Conservation (phyloP, 2,113 vertebrate genomes). For the Acanthochromis polyacanthus region DNA sequence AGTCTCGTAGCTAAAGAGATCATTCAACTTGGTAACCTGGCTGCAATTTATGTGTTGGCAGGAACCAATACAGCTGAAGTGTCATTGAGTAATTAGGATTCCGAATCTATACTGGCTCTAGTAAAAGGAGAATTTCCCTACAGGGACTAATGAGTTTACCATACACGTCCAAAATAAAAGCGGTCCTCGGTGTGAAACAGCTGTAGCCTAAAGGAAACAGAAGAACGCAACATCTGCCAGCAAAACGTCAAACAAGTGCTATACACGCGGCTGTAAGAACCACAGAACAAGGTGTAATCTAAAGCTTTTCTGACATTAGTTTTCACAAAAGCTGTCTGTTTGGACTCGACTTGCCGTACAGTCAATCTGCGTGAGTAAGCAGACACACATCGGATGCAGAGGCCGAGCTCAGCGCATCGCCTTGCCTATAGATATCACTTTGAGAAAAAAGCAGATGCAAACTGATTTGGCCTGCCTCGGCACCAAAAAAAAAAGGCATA, state of each 20-base stretch:
- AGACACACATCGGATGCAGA: conserved; percentile 1
- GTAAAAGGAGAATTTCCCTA: conserved; percentile 1
- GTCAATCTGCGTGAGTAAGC: conserved; percentile 14
- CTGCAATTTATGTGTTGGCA: background rate
- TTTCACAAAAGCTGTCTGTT: conserved; percentile 10
- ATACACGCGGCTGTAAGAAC: background rate
- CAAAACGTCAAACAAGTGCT: background rate
- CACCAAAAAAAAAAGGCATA: conserved; percentile 24
- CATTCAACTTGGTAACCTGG: background rate
- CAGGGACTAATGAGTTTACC: conserved; percentile 10
- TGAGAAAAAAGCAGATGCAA: conserved; percentile 43
- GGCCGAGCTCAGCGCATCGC: background rate
- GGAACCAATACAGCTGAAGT: background rate
- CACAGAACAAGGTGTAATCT: background rate
- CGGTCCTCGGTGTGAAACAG: conserved; percentile 21
- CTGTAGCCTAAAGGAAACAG: conserved; percentile 16
- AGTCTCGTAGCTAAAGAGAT: background rate
- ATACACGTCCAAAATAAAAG: conserved; percentile 6
- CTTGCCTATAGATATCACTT: conserved; percentile 35
- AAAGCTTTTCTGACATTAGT: conserved; percentile 15
- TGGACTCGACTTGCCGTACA: background rate
- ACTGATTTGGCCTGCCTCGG: conserved; percentile 49
- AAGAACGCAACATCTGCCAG: conserved; percentile 27
- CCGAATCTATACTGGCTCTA: conserved; percentile 12
- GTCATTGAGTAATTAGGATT: conserved; percentile 26